Evolutionary conservation across 2,888 invertebrate genomes (phyloP).

Genomic region (Mantis religiosa): DNA sequence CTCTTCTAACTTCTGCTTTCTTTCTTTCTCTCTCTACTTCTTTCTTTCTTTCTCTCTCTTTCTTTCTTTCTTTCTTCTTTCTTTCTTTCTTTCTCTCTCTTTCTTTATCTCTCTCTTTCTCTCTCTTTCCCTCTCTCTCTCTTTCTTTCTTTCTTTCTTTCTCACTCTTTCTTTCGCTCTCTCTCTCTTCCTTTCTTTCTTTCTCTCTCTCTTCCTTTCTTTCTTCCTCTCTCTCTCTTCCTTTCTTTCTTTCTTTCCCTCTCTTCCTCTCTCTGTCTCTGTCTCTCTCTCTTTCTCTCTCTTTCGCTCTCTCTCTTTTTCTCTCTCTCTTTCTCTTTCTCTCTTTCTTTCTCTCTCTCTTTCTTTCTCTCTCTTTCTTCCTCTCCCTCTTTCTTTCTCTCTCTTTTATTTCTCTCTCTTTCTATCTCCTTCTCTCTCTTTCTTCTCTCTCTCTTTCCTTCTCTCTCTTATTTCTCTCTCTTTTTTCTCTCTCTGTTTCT

Average conservation of each 20-base stretch:
- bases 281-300: background rate
- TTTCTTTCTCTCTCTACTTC: background rate
- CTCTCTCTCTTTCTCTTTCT: background rate
- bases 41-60: too few species aligned
- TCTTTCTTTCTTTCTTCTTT: background rate
- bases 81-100: background rate
- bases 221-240: constrained; percentile 14
- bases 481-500: too few species aligned
- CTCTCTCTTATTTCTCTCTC: too few species aligned
- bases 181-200: background rate
- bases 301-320: too few species aligned
- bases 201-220: background rate
- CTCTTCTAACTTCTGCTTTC: background rate
- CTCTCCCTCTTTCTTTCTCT: too few species aligned
- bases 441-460: too few species aligned
- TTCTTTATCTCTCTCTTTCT: too few species aligned
- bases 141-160: too few species aligned
- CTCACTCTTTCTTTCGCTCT: too few species aligned
- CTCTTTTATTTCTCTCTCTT: too few species aligned
- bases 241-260: background rate
- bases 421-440: too few species aligned
- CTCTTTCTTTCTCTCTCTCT: background rate
- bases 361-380: background rate
- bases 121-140: background rate
- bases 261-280: background rate